These are phyloP conservation scores for Talpa occidentalis DNA, from an alignment of 2,113 vertebrate genomes.

Conservation along the genomic window DNA sequence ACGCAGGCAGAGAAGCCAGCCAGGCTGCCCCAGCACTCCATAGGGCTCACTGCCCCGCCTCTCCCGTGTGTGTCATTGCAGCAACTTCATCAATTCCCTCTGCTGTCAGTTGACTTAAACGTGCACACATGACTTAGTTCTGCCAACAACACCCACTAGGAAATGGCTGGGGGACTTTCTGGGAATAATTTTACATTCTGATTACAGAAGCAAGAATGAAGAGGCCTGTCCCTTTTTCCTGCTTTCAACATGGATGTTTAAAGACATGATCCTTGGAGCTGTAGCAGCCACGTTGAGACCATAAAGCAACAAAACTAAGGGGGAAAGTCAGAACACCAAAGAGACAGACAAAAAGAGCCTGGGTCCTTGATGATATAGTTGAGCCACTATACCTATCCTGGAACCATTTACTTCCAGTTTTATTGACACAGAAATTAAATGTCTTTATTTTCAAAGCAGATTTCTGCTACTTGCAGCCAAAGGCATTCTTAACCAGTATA, in stretches of 20 bases:
- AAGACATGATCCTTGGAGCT: not conserved
- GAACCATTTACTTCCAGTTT: not conserved
- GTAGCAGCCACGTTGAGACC: not conserved
- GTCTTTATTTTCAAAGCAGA: not conserved
- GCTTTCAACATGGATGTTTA: not conserved
- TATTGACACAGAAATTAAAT: fast-evolving
- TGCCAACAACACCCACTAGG: not conserved
- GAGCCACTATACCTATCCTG: not conserved
- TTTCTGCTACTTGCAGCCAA: not conserved
- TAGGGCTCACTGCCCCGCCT: fast-evolving
- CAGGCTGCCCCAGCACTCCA: fast-evolving
- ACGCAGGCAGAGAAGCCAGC: not conserved
- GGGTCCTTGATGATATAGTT: not conserved
- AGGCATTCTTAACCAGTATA: not conserved
- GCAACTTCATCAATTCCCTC: not conserved
- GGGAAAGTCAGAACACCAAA: not conserved
- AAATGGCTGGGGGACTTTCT: not conserved
- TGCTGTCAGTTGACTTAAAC: not conserved
- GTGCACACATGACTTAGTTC: not conserved
- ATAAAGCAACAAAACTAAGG: not conserved
- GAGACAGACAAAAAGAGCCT: not conserved
- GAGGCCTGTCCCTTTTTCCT: not conserved
- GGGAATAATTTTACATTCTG: constrained; percentile 1
- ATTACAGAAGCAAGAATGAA: not conserved
- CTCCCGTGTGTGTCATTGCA: fast-evolving